phyloP scores from a whole-genome alignment of 2,797 vertebrate genomes.

The Margarornis squamiger region DNA sequence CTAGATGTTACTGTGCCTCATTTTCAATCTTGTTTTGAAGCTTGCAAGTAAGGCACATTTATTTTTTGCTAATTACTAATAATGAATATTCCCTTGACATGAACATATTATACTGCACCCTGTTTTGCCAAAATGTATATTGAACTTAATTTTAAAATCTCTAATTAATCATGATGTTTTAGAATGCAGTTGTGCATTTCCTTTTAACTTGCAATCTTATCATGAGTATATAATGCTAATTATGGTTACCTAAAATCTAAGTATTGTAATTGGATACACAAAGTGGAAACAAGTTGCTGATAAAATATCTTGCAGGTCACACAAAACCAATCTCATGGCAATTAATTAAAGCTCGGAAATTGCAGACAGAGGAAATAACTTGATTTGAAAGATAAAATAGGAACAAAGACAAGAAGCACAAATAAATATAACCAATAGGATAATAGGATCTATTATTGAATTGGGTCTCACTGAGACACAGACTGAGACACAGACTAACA shows the following conservation, averaged over 20 bases:
- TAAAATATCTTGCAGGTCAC: background rate
- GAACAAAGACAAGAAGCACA: conserved; percentile 10
- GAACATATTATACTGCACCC: background rate
- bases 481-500: background rate
- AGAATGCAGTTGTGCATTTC: background rate
- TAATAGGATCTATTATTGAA: background rate
- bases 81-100: background rate
- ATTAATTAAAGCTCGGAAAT: conserved; percentile 21
- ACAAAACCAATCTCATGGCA: background rate
- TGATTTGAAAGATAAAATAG: background rate
- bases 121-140: conserved; percentile 5
- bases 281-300: conserved; percentile 1
- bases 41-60: background rate
- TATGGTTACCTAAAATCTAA: conserved; percentile 1
- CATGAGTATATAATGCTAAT: background rate
- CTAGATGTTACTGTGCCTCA: background rate
- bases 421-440: background rate
- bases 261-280: conserved; percentile 1
- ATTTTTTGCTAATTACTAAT: conserved; percentile 39
- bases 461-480: background rate
- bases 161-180: background rate
- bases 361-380: conserved; percentile 9
- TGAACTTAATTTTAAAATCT: conserved; percentile 14
- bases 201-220: background rate
- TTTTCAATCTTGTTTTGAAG: conserved; percentile 26